Evolutionary conservation across 2,888 invertebrate species (phyloP), one percentile per base, ranked within the genome.

Genomic region (Sipunculus nudus): DNA sequence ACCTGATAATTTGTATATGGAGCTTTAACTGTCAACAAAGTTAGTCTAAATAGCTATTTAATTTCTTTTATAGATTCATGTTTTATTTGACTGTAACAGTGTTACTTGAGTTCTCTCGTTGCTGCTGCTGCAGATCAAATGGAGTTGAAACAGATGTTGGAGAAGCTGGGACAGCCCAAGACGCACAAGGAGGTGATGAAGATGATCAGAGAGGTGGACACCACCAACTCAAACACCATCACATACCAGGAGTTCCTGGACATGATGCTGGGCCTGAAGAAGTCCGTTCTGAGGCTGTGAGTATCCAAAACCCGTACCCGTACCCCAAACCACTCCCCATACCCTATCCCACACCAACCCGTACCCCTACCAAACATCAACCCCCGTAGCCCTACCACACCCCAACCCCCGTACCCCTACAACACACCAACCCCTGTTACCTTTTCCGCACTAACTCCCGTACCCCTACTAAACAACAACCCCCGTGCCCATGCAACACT

Each of bases 131-230:
- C 65, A 81, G 81, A 79, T 63, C 57, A 78, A 35, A 77, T 78
- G 75, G 79, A 79, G 25, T 63, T 81, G 40, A 78, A 79, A 52
- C 68, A 71, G 52, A 77, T 80, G 78, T 58, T 81, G 72, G 78
- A 81, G 68, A 78, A 78, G 53, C 68, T 81, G 31, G 80, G 79
- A 2, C 78, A 78, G 54, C 72, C 80, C 4, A 80, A 80, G 67
- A 81, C 81, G 0, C 80, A 81, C 59, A 63, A 76, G 40, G 81
- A 81, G 69, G 63, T 80, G 53, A 79, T 76, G 68, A 80, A 79
- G 61, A 79, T 81, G 80, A 80, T 80, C 49, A 61, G 61, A 16
- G 78, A 81, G 61, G 74, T 81, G 26, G 80, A 80, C 68, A 72
- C 72, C 5, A 73, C 73, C 1, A 66, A 75, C 52, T 66, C 70